phyloP scores from a whole-genome alignment of 2,888 invertebrate species.

The Prosopocoilus inquinatus region DNA sequence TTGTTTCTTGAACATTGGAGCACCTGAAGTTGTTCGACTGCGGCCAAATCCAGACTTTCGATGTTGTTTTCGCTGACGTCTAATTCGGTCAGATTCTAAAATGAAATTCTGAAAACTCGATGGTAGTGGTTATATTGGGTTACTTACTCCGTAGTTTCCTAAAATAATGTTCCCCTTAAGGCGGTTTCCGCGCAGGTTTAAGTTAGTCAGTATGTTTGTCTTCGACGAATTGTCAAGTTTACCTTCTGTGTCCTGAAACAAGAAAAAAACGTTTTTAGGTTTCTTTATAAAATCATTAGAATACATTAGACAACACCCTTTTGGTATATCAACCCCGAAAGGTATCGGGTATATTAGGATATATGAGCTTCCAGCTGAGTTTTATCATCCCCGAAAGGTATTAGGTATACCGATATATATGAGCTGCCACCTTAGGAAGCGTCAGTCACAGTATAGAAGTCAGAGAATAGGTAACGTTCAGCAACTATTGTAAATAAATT shows the following conservation, averaged over 20 bases:
- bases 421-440: too few species aligned
- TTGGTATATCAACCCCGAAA: too few species aligned
- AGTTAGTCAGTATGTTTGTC: conserved; percentile 61
- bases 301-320: neutral
- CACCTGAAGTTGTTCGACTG: conserved; percentile 72
- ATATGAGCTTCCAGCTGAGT: too few species aligned
- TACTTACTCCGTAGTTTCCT: conserved; percentile 78
- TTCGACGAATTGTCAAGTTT: conserved; percentile 40
- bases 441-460: too few species aligned
- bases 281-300: neutral
- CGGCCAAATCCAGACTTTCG: conserved; percentile 77
- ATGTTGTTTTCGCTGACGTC: conserved; percentile 84
- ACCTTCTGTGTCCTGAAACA: conserved; percentile 43
- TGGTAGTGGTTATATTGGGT: conserved; percentile 5
- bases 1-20: conserved; percentile 76
- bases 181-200: conserved; percentile 75
- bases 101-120: conserved; percentile 27
- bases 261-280: neutral
- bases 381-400: too few species aligned
- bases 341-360: too few species aligned
- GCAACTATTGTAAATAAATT: too few species aligned
- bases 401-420: too few species aligned
- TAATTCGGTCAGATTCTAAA: conserved; percentile 75
- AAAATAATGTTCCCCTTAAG: conserved; percentile 81
- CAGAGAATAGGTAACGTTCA: too few species aligned